These are phyloP conservation scores for Lasiommata megera DNA, from an alignment of 2,888 invertebrate genomes.

Conservation along the genomic window DNA sequence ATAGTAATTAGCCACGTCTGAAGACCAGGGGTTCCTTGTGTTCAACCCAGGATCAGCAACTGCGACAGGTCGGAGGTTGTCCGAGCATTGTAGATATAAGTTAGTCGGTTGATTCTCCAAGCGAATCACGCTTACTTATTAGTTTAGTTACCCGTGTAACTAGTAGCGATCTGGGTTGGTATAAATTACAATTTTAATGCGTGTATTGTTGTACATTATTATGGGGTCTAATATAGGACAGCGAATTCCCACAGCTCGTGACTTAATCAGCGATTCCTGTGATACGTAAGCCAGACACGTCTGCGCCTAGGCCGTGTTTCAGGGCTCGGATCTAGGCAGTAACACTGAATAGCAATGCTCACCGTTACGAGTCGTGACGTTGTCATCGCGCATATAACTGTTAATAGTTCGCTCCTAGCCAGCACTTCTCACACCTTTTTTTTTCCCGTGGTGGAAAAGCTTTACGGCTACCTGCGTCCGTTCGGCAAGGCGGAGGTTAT, in stretches of 20 bases:
- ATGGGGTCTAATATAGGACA: constrained; percentile 28
- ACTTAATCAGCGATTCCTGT: constrained; percentile 44
- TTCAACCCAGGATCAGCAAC: no score
- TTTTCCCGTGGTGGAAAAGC: no score
- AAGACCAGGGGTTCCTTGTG: no score
- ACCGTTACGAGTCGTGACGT: constrained; percentile 55
- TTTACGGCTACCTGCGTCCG: no score
- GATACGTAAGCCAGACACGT: constrained; percentile 44
- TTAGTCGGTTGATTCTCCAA: no score
- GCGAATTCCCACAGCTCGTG: constrained; percentile 48
- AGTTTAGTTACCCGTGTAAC: no score
- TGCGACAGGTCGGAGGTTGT: no score
- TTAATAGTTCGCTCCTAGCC: constrained; percentile 19
- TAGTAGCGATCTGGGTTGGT: neutral
- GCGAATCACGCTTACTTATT: no score
- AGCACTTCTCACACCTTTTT: neutral
- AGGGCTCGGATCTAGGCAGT: constrained; percentile 43
- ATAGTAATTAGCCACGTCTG: no score
- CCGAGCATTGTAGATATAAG: no score
- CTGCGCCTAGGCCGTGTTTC: constrained; percentile 43
- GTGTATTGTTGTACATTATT: constrained; percentile 12
- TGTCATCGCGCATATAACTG: constrained; percentile 35
- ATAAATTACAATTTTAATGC: constrained; percentile 25
- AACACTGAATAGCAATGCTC: constrained; percentile 43
- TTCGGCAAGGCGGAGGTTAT: no score